Evolutionary conservation across 2,888 invertebrate genomes (phyloP).

Genomic region (Pegoplata infirma): DNA sequence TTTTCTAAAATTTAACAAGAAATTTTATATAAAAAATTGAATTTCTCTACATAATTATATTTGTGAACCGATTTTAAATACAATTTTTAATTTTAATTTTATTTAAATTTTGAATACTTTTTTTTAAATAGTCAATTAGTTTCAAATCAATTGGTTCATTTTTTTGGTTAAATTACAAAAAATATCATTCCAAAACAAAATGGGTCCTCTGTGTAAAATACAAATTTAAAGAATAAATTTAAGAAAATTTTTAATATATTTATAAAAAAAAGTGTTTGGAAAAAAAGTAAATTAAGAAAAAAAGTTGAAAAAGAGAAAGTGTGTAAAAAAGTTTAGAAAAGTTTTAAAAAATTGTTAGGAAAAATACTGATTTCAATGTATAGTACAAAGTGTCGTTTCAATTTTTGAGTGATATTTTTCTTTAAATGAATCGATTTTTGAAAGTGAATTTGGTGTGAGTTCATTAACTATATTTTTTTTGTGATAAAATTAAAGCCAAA

Average conservation of each 20-base stretch:
- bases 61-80: slow-evolving; percentile 50
- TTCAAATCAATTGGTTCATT: slow-evolving; percentile 45
- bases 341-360: slow-evolving; percentile 8
- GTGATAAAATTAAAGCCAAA: slow-evolving; percentile 39
- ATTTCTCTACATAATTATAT: slow-evolving; percentile 57
- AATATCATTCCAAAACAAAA: slow-evolving; percentile 78
- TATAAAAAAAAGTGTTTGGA: neutral
- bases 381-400: slow-evolving; percentile 2
- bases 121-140: neutral
- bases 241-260: neutral
- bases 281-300: slow-evolving; percentile 34
- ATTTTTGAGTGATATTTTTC: slow-evolving; percentile 15
- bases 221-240: neutral
- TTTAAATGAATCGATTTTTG: slow-evolving; percentile 42
- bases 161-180: slow-evolving; percentile 73
- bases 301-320: slow-evolving; percentile 36
- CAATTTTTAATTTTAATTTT: no score
- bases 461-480: slow-evolving; percentile 26
- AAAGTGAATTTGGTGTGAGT: slow-evolving; percentile 64
- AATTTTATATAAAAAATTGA: neutral
- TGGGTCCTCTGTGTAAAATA: slow-evolving; percentile 68
- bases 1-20: no score
- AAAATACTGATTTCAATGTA: no score
- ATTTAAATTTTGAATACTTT: slow-evolving; percentile 14
- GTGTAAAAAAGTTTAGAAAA: slow-evolving; percentile 11